Evolutionary conservation across 2,113 vertebrate species (phyloP).

Genomic region (Gulo gulo): DNA sequence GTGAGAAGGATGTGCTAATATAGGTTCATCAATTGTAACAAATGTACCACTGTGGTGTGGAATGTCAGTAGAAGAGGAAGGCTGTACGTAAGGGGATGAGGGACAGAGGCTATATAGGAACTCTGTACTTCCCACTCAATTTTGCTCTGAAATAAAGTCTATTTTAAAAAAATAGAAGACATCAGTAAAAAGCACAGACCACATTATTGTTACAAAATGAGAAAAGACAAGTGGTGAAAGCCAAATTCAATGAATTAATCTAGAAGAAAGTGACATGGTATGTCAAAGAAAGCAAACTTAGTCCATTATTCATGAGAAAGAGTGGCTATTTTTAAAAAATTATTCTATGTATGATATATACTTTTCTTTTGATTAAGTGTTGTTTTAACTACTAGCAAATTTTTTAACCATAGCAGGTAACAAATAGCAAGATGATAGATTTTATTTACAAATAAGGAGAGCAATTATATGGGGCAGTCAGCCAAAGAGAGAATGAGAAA

Average conservation of each 20-base stretch:
- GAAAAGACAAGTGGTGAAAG: not conserved
- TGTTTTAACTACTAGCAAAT: not conserved
- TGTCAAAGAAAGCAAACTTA: not conserved
- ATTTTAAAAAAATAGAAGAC: not conserved
- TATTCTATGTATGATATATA: not conserved
- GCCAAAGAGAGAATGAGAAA: not conserved
- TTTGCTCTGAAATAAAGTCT: not conserved
- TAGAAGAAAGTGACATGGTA: not conserved
- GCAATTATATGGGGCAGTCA: not conserved
- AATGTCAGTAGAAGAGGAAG: not conserved
- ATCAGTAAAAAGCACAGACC: not conserved
- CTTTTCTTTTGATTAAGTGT: not conserved
- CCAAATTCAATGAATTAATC: not conserved
- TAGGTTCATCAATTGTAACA: not conserved
- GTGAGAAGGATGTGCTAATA: not conserved
- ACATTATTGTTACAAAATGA: not conserved
- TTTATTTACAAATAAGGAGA: constrained; percentile 10
- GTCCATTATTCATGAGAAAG: not conserved
- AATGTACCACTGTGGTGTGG: not conserved
- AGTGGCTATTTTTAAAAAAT: not conserved
- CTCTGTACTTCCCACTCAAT: not conserved
- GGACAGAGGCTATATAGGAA: not conserved
- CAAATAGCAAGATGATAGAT: not conserved
- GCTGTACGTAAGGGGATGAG: not conserved
- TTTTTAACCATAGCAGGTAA: not conserved